Base-by-base conservation (phyloP, 2,888 invertebrate species). In the Drosophila formosana region DNA sequence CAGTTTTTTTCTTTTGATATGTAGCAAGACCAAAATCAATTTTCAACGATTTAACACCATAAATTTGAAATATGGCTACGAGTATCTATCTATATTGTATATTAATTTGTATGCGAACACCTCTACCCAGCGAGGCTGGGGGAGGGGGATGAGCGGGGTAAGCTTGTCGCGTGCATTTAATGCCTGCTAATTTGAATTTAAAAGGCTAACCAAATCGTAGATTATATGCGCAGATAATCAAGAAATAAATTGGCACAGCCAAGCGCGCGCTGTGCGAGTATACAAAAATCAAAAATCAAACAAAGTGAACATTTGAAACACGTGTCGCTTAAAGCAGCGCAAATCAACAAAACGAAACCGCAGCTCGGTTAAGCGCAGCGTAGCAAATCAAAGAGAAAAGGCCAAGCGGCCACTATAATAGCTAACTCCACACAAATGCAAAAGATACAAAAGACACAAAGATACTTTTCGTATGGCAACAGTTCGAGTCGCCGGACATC, bases 171-270 rank as follows among this genome's bases (percentile, higher is more conserved):
- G 87, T 88, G 87, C 79, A 88, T 79, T 75, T 78, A 77, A 84
- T 82, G 71, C 57, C 66, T 58, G 75, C 82, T 86, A 82, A 87
- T 88, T 87, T 88, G 72, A 88, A 86, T 87, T 83, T 86, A 80
- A 82, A 85, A 78, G 78, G 75, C 83, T 81, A 71, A 68, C 75
- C 78, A 78, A 80, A 50, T 68, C 82, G 80, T 72, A 77, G 85
- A 87, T 85, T 82, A 65, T 76, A 75, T 71, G 66, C 67, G 72
- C 72, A 74, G 87, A 87, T 84, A 85, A 80, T 77, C 73, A 75
- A 75, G 56, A 81, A 82, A 82, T 83, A 79, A 83, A 83, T 83
- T 86, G 83, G 86, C 83, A 82, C 80, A 83, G 57, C 68, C 66
- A 23, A 65, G 49, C 61, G 52, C 46, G 52, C 46, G 65, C 45